phyloP scores from a whole-genome alignment of 2,797 vertebrate genomes.

The Pempheris klunzingeri region DNA sequence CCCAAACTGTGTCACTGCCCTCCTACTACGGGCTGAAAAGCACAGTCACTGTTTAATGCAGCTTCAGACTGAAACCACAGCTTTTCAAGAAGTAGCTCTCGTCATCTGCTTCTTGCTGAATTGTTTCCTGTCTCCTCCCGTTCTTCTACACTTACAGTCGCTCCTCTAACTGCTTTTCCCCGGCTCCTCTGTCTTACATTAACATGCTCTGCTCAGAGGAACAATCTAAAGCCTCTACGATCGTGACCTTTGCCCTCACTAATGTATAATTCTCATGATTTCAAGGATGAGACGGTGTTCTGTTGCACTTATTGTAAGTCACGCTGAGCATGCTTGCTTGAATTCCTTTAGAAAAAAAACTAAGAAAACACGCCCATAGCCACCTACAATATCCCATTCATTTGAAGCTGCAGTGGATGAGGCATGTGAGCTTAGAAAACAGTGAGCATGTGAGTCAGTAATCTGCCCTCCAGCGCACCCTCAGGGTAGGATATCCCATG shows the following conservation, averaged over 20 bases:
- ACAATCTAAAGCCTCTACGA: too few species aligned
- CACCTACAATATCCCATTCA: constrained; percentile 58
- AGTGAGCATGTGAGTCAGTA: constrained; percentile 71
- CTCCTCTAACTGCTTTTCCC: background rate
- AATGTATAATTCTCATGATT: background rate
- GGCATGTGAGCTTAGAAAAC: constrained; percentile 65
- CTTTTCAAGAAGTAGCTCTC: constrained; percentile 30
- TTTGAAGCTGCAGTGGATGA: constrained; percentile 31
- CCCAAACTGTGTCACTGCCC: background rate
- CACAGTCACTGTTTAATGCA: background rate
- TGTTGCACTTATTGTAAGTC: background rate
- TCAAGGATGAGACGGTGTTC: background rate
- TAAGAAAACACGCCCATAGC: background rate
- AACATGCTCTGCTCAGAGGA: background rate
- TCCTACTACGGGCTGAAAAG: background rate
- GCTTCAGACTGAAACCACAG: constrained; percentile 7
- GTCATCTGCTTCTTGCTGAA: constrained; percentile 8
- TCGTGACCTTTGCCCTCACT: background rate
- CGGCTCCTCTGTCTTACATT: background rate
- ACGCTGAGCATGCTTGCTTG: background rate
- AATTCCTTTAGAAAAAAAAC: constrained; percentile 18
- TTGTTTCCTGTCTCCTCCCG: constrained; percentile 41
- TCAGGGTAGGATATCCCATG: constrained; percentile 43
- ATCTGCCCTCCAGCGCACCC: constrained; percentile 45
- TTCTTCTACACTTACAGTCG: constrained; percentile 1